Percentiles rank a stretch among this genome's conserved stretches.
phyloP scores from a whole-genome alignment of 64 coral and sea anemone genomes.

The Stichodactyla mertensii region DNA sequence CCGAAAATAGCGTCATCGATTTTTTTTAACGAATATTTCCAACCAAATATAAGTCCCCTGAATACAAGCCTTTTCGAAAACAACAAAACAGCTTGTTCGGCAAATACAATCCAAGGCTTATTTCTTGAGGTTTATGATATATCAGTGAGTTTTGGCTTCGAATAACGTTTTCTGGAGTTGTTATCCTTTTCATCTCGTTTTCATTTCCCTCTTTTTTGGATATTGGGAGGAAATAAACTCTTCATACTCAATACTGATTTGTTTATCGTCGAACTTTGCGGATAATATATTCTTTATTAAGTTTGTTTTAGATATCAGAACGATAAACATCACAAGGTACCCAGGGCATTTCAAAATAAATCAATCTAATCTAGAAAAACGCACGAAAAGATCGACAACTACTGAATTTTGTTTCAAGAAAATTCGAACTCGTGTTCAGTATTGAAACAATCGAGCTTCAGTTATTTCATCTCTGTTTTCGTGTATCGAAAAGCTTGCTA shows the following conservation, averaged over 20 bases:
- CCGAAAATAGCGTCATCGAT: too few relatives aligned
- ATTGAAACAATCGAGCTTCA: background rate
- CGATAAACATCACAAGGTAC: background rate
- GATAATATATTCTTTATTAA: background rate
- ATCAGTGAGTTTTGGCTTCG: background rate
- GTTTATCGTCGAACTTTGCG: background rate
- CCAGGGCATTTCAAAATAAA: slow-evolving; percentile 12
- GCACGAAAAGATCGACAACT: background rate
- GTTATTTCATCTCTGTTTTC: background rate
- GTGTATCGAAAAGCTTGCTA: background rate
- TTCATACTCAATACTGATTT: slow-evolving; percentile 6
- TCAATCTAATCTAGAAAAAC: background rate
- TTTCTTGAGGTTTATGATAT: background rate
- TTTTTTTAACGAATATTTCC: too few relatives aligned
- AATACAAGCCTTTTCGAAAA: too few relatives aligned
- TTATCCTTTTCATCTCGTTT: background rate
- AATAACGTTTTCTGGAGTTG: background rate
- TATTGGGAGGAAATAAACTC: background rate
- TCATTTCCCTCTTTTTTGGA: slow-evolving; percentile 4
- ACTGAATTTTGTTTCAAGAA: background rate
- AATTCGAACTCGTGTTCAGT: background rate
- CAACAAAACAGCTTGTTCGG: too few relatives aligned
- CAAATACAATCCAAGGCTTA: too few relatives aligned
- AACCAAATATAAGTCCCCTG: too few relatives aligned
- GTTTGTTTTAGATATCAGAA: background rate